Evolutionary conservation across 2,888 invertebrate genomes (phyloP).

Genomic region (Drosophila siamana): DNA sequence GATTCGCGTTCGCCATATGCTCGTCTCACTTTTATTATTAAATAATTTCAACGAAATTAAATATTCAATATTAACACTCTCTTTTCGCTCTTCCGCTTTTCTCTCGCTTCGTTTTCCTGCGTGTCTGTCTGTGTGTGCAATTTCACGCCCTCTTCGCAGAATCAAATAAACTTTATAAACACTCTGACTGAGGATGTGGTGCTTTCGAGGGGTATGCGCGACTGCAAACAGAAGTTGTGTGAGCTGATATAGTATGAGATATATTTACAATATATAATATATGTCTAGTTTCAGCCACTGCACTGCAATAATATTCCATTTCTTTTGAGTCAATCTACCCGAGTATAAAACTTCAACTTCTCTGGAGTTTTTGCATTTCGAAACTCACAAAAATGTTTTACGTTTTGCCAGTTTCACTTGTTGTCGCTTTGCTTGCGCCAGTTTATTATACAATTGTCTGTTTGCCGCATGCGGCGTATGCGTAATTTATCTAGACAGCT

Average conservation of each 20-base stretch:
- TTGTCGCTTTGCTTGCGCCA: constrained; percentile 17
- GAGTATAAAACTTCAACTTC: neutral
- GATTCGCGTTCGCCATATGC: constrained; percentile 38
- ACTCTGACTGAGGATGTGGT: neutral
- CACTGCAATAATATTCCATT: neutral
- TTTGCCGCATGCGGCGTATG: constrained; percentile 56
- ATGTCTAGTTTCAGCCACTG: neutral
- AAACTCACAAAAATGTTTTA: neutral
- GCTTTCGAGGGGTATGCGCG: neutral
- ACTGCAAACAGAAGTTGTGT: neutral
- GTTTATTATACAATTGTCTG: constrained; percentile 37
- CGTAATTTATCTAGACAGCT: constrained; percentile 50
- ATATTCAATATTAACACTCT: constrained; percentile 42
- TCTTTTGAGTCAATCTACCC: neutral
- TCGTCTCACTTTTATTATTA: constrained; percentile 47
- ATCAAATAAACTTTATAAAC: constrained; percentile 10
- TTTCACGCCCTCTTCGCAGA: constrained; percentile 18
- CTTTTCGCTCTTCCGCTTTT: neutral
- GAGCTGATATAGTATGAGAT: too few relatives aligned
- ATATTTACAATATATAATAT: too few relatives aligned
- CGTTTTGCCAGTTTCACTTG: neutral
- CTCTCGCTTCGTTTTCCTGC: neutral
- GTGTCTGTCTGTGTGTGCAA: constrained; percentile 17
- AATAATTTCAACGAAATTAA: constrained; percentile 52
- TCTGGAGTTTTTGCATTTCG: neutral